Evolutionary conservation across 1,140 invertebrate genomes (phyloP).

Genomic region (Ceratina australensis): DNA sequence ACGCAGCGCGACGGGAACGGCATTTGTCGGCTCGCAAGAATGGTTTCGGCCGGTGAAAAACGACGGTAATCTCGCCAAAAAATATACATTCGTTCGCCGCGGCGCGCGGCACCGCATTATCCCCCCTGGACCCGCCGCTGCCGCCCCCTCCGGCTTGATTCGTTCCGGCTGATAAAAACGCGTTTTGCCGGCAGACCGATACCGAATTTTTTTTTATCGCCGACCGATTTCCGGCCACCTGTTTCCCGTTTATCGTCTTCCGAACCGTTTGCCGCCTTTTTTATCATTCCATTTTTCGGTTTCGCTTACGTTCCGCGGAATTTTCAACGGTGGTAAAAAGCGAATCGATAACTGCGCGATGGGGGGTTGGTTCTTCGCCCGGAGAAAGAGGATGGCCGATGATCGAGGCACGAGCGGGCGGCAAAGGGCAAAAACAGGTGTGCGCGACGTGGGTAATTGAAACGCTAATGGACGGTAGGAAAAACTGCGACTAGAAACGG

Average conservation of each 20-base stretch:
- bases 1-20: constrained; percentile 16
- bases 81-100: constrained; percentile 54
- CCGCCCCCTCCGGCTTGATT: background rate
- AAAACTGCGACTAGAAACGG: constrained; percentile 34
- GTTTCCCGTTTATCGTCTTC: constrained; percentile 4
- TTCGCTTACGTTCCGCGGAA: background rate
- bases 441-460: constrained; percentile 64
- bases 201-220: constrained; percentile 14
- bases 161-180: constrained; percentile 32
- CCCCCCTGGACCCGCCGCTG: background rate
- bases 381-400: background rate
- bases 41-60: constrained; percentile 60
- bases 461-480: constrained; percentile 62
- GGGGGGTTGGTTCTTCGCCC: background rate
- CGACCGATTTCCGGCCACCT: background rate
- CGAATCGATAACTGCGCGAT: too few relatives aligned
- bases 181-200: constrained; percentile 12
- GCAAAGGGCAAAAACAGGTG: constrained; percentile 51
- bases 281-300: background rate
- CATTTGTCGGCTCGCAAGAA: constrained; percentile 64
- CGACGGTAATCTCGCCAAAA: constrained; percentile 62
- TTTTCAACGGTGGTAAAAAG: background rate
- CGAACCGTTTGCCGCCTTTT: background rate
- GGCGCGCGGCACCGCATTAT: constrained; percentile 30
- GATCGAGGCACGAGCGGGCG: constrained; percentile 24